phyloP scores from a whole-genome alignment of 2,113 vertebrate genomes.

The Semicossyphus pulcher region DNA sequence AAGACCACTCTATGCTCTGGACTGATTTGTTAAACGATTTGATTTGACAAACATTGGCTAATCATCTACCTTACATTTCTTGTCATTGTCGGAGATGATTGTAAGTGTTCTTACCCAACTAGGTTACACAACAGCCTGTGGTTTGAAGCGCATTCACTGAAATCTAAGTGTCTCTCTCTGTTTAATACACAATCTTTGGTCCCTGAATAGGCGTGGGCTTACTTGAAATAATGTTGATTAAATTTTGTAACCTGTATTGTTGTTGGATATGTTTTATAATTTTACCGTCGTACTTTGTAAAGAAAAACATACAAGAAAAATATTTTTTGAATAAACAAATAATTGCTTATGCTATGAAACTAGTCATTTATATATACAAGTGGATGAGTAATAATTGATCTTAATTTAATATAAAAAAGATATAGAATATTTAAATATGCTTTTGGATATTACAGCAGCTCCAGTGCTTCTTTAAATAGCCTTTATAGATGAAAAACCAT shows the following conservation, averaged over 20 bases:
- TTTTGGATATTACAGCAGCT: background rate
- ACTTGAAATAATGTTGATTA: slow-evolving; percentile 43
- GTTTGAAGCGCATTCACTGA: slow-evolving; percentile 47
- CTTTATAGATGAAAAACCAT: background rate
- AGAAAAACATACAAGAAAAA: too few relatives aligned
- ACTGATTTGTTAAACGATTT: background rate
- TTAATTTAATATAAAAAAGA: too few relatives aligned
- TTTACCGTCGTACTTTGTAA: too few relatives aligned
- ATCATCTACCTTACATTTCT: slow-evolving; percentile 53
- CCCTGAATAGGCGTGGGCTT: slow-evolving; percentile 8
- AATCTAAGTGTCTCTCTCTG: slow-evolving; percentile 40
- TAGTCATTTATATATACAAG: too few relatives aligned
- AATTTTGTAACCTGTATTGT: background rate
- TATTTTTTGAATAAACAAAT: background rate
- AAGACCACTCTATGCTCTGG: background rate
- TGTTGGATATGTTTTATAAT: background rate
- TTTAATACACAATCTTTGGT: slow-evolving; percentile 7
- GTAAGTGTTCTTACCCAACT: slow-evolving; percentile 67
- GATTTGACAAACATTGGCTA: slow-evolving; percentile 38
- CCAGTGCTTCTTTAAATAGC: background rate
- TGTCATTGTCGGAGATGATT: slow-evolving; percentile 50
- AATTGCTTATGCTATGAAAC: background rate
- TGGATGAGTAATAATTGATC: too few relatives aligned
- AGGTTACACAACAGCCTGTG: slow-evolving; percentile 67
- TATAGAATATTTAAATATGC: background rate